phyloP scores from a whole-genome alignment of 2,797 vertebrate species.

The Myripristis jacobus region DNA sequence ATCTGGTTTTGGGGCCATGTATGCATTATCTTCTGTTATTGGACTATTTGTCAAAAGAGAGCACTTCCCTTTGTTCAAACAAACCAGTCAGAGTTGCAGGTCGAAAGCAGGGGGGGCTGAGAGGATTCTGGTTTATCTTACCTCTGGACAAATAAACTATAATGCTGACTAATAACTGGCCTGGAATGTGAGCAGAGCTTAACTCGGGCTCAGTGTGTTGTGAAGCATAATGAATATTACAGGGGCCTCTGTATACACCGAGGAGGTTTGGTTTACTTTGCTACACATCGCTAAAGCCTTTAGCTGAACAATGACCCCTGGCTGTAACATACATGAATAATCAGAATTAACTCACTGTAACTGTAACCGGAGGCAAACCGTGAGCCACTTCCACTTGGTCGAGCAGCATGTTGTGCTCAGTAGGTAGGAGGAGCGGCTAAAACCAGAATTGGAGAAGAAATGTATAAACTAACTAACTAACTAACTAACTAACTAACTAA shows the following conservation, averaged over 20 bases:
- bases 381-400: slow-evolving; percentile 33
- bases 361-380: slow-evolving; percentile 22
- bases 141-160: slow-evolving; percentile 92
- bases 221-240: slow-evolving; percentile 85
- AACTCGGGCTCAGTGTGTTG: slow-evolving; percentile 73
- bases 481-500: too few species aligned
- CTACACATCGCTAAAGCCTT: slow-evolving; percentile 73
- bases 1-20: slow-evolving; percentile 78
- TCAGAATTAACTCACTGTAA: slow-evolving; percentile 54
- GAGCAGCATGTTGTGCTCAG: slow-evolving; percentile 21
- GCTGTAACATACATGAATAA: slow-evolving; percentile 46
- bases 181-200: slow-evolving; percentile 89
- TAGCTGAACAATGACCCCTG: slow-evolving; percentile 71
- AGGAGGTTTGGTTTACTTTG: slow-evolving; percentile 75
- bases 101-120: slow-evolving; percentile 66
- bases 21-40: slow-evolving; percentile 87
- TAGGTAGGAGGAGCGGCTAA: background rate
- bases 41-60: slow-evolving; percentile 91
- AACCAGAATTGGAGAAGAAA: too few species aligned
- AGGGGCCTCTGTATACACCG: slow-evolving; percentile 77
- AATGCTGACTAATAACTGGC: slow-evolving; percentile 93
- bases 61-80: slow-evolving; percentile 90
- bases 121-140: slow-evolving; percentile 93
- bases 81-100: slow-evolving; percentile 86
- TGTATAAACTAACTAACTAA: too few species aligned